Percentiles rank a stretch among this genome's conserved stretches.
phyloP scores from a whole-genome alignment of 2,113 vertebrate genomes.

The Pygoscelis antarcticus region DNA sequence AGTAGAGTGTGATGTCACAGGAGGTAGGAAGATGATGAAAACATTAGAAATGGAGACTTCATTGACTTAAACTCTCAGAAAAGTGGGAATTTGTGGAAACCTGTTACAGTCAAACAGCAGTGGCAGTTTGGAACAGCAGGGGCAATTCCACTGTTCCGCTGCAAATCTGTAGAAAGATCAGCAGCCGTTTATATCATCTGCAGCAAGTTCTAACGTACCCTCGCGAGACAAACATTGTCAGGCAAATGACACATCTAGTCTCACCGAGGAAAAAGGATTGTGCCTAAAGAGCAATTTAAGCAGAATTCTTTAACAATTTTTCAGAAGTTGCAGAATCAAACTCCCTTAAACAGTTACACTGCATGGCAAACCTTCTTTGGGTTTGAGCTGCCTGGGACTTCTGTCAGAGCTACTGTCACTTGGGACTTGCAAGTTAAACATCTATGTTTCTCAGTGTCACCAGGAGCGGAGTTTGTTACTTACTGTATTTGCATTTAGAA shows the following conservation, averaged over 20 bases:
- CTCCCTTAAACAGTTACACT: not conserved
- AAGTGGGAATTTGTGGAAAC: not conserved
- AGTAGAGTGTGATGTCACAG: not conserved
- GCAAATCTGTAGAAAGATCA: not conserved
- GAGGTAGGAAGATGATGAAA: not conserved
- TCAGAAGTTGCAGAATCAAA: not conserved
- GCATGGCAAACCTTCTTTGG: not conserved
- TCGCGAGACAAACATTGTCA: not conserved
- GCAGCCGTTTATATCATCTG: not conserved
- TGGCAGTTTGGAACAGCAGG: not conserved
- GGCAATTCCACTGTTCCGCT: not conserved
- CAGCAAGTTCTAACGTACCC: not conserved
- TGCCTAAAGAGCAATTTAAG: not conserved
- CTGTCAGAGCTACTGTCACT: not conserved
- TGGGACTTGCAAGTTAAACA: not conserved
- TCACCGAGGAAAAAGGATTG: not conserved
- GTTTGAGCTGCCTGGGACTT: not conserved
- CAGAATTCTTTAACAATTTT: not conserved
- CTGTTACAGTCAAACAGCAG: not conserved
- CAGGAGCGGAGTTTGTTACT: not conserved
- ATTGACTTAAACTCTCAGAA: not conserved
- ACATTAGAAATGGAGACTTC: not conserved
- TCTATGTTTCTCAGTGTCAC: slow-evolving; percentile 28
- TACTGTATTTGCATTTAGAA: slow-evolving; percentile 20
- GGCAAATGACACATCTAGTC: not conserved